Evolutionary conservation across 2,888 invertebrate genomes (phyloP).

Genomic region (Liodrosophila aerea): DNA sequence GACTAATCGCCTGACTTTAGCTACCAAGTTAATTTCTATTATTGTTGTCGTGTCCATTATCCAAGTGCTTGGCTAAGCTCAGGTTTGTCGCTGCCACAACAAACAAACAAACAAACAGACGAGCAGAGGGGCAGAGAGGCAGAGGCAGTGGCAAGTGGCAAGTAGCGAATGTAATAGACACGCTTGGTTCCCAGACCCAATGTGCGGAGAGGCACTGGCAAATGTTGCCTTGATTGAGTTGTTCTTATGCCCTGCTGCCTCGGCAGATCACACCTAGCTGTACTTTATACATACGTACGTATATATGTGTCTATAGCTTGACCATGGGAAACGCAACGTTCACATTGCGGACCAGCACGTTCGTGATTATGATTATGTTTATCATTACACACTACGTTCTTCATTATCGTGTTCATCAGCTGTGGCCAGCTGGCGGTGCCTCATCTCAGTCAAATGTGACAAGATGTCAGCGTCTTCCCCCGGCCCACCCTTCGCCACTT

Average conservation of each 20-base stretch:
- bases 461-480: constrained; percentile 15
- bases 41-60: constrained; percentile 56
- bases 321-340: constrained; percentile 62
- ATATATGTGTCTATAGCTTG: constrained; percentile 39
- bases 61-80: constrained; percentile 39
- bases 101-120: constrained; percentile 22
- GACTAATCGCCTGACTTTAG: constrained; percentile 50
- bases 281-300: constrained; percentile 55
- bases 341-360: constrained; percentile 38
- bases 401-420: constrained; percentile 37
- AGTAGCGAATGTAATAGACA: constrained; percentile 53
- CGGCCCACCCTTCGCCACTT: not conserved
- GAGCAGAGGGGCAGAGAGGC: too few species aligned
- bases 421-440: constrained; percentile 18
- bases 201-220: constrained; percentile 35
- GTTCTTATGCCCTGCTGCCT: constrained; percentile 66
- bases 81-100: constrained; percentile 53
- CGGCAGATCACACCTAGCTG: constrained; percentile 65
- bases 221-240: constrained; percentile 72
- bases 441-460: constrained; percentile 44
- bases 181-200: constrained; percentile 59
- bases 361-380: constrained; percentile 21
- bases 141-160: constrained; percentile 25
- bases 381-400: constrained; percentile 26
- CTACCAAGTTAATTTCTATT: constrained; percentile 63